A percentile compares a stretch with the other conserved stretches of the same genome.
Conservation (phyloP, 2,888 invertebrate genomes). For the Xanthia togata region DNA sequence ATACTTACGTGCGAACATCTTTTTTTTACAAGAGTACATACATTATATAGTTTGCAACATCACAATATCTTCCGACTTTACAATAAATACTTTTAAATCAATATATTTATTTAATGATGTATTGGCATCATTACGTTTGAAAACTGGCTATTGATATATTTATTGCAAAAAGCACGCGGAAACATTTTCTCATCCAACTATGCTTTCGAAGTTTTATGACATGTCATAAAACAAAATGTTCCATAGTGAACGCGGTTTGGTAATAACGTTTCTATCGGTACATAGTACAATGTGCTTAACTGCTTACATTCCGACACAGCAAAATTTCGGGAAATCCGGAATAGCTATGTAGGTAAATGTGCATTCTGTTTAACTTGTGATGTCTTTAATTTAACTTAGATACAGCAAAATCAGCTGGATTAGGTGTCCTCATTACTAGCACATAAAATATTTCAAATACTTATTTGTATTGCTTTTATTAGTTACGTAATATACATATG, state of each 20-base stretch:
- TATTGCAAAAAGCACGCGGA: conserved; percentile 65
- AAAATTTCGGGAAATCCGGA: conserved; percentile 25
- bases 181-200: conserved; percentile 70
- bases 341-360: neutral
- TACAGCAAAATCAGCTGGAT: neutral
- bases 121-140: neutral
- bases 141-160: conserved; percentile 43
- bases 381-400: neutral
- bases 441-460: neutral
- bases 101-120: neutral
- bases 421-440: neutral
- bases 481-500: neutral
- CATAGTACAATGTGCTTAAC: conserved; percentile 19
- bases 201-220: conserved; percentile 70
- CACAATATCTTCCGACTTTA: neutral
- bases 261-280: conserved; percentile 47
- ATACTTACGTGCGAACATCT: neutral
- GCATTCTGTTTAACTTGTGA: neutral
- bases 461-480: neutral
- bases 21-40: neutral
- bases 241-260: conserved; percentile 66
- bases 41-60: neutral
- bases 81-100: neutral
- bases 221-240: conserved; percentile 76
- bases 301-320: conserved; percentile 19